phyloP scores from a whole-genome alignment of 2,888 invertebrate genomes.

The Cryptophagus acutangulus region DNA sequence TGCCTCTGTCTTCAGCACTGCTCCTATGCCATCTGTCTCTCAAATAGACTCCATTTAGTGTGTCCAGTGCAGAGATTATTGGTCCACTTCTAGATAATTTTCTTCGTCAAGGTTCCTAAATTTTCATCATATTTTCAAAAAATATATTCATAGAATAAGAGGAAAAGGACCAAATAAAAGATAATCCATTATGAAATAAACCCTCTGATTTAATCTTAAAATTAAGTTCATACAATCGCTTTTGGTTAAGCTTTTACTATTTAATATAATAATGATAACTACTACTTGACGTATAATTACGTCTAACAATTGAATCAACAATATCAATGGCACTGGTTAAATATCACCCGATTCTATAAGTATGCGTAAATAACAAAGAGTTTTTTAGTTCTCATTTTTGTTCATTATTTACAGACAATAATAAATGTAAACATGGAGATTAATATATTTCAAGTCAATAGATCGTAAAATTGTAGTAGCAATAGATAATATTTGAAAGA shows the following conservation, averaged over 20 bases:
- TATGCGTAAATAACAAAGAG: constrained; percentile 47
- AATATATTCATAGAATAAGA: no score
- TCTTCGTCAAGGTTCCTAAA: no score
- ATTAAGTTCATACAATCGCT: constrained; percentile 46
- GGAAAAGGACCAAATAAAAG: constrained; percentile 21
- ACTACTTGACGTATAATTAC: constrained; percentile 46
- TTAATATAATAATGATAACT: constrained; percentile 42
- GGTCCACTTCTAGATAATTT: no score
- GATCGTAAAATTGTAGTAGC: no score
- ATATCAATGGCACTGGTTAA: constrained; percentile 52
- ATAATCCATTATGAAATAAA: constrained; percentile 44
- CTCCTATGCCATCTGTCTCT: no score
- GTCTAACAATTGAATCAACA: constrained; percentile 50
- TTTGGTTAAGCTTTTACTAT: constrained; percentile 44
- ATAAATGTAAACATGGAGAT: constrained; percentile 30
- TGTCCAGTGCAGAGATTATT: no score
- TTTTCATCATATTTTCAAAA: no score
- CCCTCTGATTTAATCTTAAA: constrained; percentile 50
- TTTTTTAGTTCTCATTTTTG: constrained; percentile 24
- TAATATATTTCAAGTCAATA: constrained; percentile 29
- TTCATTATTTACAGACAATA: constrained; percentile 37
- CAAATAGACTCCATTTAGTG: no score
- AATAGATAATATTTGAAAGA: no score
- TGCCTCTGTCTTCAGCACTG: no score
- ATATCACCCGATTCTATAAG: constrained; percentile 52